phyloP scores from a whole-genome alignment of 2,888 invertebrate genomes.

The Cepaea hortensis region DNA sequence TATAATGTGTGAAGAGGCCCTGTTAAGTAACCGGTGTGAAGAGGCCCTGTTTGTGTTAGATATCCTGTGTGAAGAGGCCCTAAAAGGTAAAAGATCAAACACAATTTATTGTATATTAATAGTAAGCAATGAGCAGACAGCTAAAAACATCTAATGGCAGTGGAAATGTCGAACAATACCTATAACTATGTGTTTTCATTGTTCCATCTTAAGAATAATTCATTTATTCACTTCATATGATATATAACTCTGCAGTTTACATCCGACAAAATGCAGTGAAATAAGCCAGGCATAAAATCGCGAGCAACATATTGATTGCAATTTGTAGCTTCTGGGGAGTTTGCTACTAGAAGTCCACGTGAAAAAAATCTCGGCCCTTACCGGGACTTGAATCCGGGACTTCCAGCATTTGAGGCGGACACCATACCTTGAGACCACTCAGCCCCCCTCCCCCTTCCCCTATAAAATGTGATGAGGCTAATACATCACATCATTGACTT shows the following conservation, averaged over 20 bases:
- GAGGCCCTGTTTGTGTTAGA: slow-evolving; percentile 99
- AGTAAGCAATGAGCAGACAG: slow-evolving; percentile 99
- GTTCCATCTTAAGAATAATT: no score
- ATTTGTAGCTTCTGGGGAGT: background rate
- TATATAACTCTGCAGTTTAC: no score
- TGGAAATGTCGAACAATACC: slow-evolving; percentile 87
- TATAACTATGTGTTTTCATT: no score
- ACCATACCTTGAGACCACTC: no score
- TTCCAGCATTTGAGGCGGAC: background rate
- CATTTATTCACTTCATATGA: no score
- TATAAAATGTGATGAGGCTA: no score
- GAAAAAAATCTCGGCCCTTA: no score
- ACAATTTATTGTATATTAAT: slow-evolving; percentile 99
- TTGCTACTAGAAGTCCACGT: no score
- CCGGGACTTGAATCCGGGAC: background rate
- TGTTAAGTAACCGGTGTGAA: slow-evolving; percentile 78
- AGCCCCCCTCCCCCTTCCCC: background rate
- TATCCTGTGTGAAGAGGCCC: slow-evolving; percentile 90
- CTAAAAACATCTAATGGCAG: slow-evolving; percentile 97
- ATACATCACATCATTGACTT: no score
- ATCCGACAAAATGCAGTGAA: no score
- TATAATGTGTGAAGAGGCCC: no score
- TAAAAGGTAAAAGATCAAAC: slow-evolving; percentile 97
- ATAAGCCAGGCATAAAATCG: background rate
- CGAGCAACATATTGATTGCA: background rate